Percentiles rank a stretch among this genome's conserved stretches.
Evolutionary conservation across 2,797 vertebrate species (phyloP).

Genomic region (Bufotes viridis): DNA sequence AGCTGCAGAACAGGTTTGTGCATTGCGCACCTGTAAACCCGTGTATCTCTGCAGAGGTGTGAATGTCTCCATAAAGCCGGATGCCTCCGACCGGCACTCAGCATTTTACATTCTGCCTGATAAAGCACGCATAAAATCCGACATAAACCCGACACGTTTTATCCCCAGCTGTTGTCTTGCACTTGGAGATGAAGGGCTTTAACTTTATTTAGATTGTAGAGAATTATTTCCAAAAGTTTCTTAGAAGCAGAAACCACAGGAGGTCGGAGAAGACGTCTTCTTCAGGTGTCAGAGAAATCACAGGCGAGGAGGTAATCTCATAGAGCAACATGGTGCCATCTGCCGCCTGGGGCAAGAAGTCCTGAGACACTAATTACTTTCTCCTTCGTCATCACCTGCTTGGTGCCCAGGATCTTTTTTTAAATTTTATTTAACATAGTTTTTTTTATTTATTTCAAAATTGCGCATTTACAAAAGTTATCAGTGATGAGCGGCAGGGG

Average conservation of each 20-base stretch:
- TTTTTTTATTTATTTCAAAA: too few species aligned
- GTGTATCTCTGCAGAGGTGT: constrained; percentile 11
- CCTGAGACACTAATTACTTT: too few species aligned
- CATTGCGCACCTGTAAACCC: background rate
- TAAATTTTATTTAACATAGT: too few species aligned
- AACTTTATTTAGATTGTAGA: constrained; percentile 26
- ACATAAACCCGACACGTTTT: constrained; percentile 30
- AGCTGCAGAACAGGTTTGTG: background rate
- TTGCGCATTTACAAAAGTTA: too few species aligned
- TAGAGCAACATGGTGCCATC: too few species aligned
- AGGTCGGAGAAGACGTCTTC: background rate
- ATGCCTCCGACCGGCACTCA: constrained; percentile 27
- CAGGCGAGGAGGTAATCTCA: too few species aligned
- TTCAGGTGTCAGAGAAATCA: background rate
- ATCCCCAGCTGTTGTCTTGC: constrained; percentile 32
- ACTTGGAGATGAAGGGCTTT: constrained; percentile 8
- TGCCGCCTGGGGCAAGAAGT: too few species aligned
- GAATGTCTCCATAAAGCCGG: constrained; percentile 24
- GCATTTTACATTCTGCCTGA: constrained; percentile 31
- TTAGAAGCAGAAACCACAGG: background rate
- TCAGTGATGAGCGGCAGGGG: too few species aligned
- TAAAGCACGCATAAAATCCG: constrained; percentile 27
- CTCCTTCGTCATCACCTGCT: too few species aligned
- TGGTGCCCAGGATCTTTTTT: too few species aligned
- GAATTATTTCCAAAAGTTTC: constrained; percentile 4